Conservation (phyloP, 2,113 vertebrate species). For the Maccullochella peelii region DNA sequence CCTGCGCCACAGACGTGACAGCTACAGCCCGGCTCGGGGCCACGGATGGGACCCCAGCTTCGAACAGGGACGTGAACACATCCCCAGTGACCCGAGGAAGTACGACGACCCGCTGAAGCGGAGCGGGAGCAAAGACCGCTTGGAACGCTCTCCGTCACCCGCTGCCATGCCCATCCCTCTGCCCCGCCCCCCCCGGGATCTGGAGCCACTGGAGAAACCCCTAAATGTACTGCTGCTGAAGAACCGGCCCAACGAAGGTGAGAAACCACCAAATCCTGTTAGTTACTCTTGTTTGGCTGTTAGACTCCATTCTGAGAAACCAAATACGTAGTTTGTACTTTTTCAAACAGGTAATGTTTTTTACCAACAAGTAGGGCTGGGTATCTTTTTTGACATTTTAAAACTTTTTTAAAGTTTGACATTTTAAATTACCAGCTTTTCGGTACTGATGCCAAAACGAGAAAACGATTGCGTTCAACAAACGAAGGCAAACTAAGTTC, state of each 20-base stretch:
- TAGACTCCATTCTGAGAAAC: not conserved
- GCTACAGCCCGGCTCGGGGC: slow-evolving; percentile 73
- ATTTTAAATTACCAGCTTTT: not conserved
- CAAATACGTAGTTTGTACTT: not conserved
- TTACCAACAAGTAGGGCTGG: not conserved
- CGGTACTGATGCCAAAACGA: not conserved
- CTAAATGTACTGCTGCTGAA: slow-evolving; percentile 92
- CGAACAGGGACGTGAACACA: slow-evolving; percentile 54
- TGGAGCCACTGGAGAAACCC: slow-evolving; percentile 84
- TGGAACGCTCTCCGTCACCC: slow-evolving; percentile 73
- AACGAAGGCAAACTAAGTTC: not conserved
- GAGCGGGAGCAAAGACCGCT: slow-evolving; percentile 86
- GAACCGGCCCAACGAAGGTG: slow-evolving; percentile 93
- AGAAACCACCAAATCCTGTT: not conserved
- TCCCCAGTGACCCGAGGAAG: slow-evolving; percentile 53
- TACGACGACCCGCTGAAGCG: slow-evolving; percentile 71
- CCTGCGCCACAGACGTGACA: slow-evolving; percentile 40
- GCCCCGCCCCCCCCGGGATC: slow-evolving; percentile 68
- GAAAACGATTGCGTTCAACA: not conserved
- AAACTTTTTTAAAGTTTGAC: not conserved
- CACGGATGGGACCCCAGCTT: slow-evolving; percentile 67
- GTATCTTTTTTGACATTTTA: not conserved
- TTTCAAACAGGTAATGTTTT: not conserved
- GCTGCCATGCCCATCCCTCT: slow-evolving; percentile 68
- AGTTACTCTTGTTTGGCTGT: not conserved